Evolutionary conservation across 2,888 invertebrate genomes (phyloP), one percentile per base, ranked within the genome.

Genomic region (Trissolcus japonicus): DNA sequence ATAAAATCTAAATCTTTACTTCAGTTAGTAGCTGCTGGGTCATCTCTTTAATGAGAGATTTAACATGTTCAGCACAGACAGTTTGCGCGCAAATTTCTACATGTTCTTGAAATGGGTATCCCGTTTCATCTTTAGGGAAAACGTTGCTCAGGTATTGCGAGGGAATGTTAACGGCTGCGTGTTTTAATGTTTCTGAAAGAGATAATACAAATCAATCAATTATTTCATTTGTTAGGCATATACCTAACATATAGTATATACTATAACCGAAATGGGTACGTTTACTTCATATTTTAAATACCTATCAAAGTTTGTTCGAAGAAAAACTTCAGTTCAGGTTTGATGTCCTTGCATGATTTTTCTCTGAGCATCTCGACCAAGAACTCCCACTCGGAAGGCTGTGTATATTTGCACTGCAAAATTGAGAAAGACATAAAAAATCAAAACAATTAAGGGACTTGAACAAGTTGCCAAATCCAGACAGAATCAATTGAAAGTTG

Each of bases 31-130:
- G 84, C 80, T 89, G 89, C 72, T 89, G 87, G 16, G 89, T 88
- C 62, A 89, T 89, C 80, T 88, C 88, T 81, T 89, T 89, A 54
- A 90, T 88, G 69, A 89, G 84, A 14, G 88, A 86, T 75, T 88
- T 88, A 6, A 90, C 89, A 59, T 89, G 88, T 81, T 89, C 89
- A 6, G 89, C 89, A 59, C 88, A 88, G 78, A 88, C 86, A 40
- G 87, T 86, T 79, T 88, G 87, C 76, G 84, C 86, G 60, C 89
- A 89, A 77, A 88, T 83, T 66, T 88, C 89, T 16, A 86, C 86
- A 72, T 88, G 89, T 56, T 85, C 84, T 77, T 88, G 86, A 67
- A 87, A 87, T 40, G 85, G 81, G 13, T 63, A 46, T 54, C 83
- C 83, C 55, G 86, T 82, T 57, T 86, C 85, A 50, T 88, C 89